Evolutionary conservation across 2,113 vertebrate species (phyloP).

Genomic region (Cavia aperea): DNA sequence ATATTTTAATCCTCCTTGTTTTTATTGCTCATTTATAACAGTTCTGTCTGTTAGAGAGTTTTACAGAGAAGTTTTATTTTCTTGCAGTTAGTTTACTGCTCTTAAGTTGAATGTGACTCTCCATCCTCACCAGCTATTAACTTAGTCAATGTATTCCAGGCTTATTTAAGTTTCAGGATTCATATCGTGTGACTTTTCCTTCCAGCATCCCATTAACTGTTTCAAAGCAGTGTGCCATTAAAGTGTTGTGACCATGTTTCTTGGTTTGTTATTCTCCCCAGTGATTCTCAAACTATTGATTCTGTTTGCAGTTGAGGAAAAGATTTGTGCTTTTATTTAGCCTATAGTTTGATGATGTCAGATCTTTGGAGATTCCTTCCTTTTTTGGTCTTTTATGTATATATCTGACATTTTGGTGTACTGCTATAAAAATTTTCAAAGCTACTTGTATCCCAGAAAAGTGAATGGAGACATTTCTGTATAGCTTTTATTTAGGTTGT

Average conservation of each 20-base stretch:
- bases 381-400: not conserved
- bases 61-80: constrained; percentile 26
- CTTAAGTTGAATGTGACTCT: constrained; percentile 51
- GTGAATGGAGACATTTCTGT: not conserved
- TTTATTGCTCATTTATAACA: not conserved
- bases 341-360: not conserved
- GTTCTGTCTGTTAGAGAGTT: constrained; percentile 9
- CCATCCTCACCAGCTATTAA: constrained; percentile 51
- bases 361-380: not conserved
- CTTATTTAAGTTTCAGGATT: constrained; percentile 62
- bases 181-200: constrained; percentile 61
- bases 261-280: constrained; percentile 36
- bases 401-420: not conserved
- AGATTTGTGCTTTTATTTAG: constrained; percentile 31
- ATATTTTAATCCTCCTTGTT: not conserved
- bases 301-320: constrained; percentile 8
- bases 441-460: accelerated
- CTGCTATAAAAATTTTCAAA: constrained; percentile 39
- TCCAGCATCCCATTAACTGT: constrained; percentile 59
- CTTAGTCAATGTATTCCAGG: constrained; percentile 30
- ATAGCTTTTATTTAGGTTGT: not conserved
- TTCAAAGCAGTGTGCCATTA: constrained; percentile 39
- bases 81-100: constrained; percentile 28
- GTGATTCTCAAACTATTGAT: constrained; percentile 54
- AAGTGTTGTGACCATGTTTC: constrained; percentile 19